These are phyloP conservation scores for Cottoperca gobio DNA, from an alignment of 2,797 vertebrate genomes.

Conservation along the genomic window DNA sequence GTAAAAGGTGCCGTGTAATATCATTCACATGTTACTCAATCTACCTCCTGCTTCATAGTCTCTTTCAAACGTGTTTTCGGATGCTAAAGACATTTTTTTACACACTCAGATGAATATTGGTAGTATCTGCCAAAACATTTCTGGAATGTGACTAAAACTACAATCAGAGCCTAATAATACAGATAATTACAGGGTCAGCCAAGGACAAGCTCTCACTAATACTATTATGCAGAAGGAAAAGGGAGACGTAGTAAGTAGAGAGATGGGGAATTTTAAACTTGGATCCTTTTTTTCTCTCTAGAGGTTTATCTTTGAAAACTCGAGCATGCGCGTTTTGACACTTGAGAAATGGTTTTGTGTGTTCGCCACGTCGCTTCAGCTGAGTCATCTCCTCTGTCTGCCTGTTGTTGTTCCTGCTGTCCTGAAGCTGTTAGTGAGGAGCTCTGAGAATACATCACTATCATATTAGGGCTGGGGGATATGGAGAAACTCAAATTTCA, in stretches of 20 bases:
- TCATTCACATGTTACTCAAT: slow-evolving; percentile 6
- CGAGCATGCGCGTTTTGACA: not conserved
- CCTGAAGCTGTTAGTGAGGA: slow-evolving; percentile 40
- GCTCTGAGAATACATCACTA: slow-evolving; percentile 29
- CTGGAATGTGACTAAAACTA: slow-evolving; percentile 13
- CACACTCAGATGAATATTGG: slow-evolving; percentile 6
- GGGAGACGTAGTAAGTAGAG: not conserved
- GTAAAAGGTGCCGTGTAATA: not conserved
- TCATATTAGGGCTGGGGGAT: not conserved
- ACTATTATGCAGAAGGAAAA: slow-evolving; percentile 26
- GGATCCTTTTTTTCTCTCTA: not conserved
- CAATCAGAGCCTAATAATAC: slow-evolving; percentile 42
- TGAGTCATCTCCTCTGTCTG: slow-evolving; percentile 63
- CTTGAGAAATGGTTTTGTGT: slow-evolving; percentile 39
- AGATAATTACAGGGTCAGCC: slow-evolving; percentile 35
- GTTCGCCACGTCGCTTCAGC: slow-evolving; percentile 55
- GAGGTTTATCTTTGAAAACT: slow-evolving; percentile 23
- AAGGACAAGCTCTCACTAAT: slow-evolving; percentile 32
- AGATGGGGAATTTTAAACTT: not conserved
- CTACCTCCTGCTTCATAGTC: not conserved
- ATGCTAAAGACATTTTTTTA: not conserved
- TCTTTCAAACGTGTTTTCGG: slow-evolving; percentile 9
- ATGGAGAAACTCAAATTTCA: too few species aligned
- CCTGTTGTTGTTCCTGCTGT: slow-evolving; percentile 56
- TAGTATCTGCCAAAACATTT: slow-evolving; percentile 18